A percentile compares a stretch with the other conserved stretches of the same genome.
Evolutionary conservation across 1,140 invertebrate species (phyloP).

Genomic region (Drosophila leontia): DNA sequence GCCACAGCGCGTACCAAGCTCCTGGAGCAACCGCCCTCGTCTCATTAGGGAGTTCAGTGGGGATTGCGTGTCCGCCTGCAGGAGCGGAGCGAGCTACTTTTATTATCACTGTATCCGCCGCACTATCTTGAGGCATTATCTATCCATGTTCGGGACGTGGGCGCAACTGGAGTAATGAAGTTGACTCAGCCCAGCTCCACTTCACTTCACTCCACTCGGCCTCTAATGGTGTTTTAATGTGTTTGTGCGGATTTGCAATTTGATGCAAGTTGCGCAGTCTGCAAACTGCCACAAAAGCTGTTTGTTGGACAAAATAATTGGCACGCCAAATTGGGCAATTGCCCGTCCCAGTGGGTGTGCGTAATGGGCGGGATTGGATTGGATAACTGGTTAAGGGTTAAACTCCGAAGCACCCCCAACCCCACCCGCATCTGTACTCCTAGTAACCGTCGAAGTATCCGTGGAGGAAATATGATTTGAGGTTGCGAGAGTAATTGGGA

Average conservation of each 20-base stretch:
- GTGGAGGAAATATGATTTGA: conserved; percentile 20
- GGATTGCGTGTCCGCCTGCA: conserved; percentile 65
- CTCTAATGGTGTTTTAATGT: conserved; percentile 72
- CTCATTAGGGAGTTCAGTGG: conserved; percentile 59
- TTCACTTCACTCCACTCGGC: conserved; percentile 4
- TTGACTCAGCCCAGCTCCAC: conserved; percentile 42
- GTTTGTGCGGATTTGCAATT: conserved; percentile 49
- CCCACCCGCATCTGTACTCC: background rate
- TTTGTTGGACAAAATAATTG: conserved; percentile 72
- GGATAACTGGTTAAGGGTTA: conserved; percentile 53
- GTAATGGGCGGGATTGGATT: conserved; percentile 31
- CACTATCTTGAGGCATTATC: conserved; percentile 58
- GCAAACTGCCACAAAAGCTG: conserved; percentile 60
- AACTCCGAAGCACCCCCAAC: conserved; percentile 1
- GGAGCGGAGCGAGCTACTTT: conserved; percentile 47
- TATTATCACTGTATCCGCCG: conserved; percentile 59
- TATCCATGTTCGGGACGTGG: conserved; percentile 57
- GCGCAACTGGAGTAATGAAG: conserved; percentile 66
- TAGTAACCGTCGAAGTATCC: background rate
- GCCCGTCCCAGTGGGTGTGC: conserved; percentile 50
- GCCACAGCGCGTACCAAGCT: conserved; percentile 73
- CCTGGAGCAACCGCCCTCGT: conserved; percentile 30
- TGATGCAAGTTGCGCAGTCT: conserved; percentile 45
- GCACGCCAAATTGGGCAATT: conserved; percentile 60
- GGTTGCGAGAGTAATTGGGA: conserved; percentile 35